These are phyloP conservation scores for Ciconia maguari DNA, from an alignment of 2,113 vertebrate genomes.

Conservation along the genomic window DNA sequence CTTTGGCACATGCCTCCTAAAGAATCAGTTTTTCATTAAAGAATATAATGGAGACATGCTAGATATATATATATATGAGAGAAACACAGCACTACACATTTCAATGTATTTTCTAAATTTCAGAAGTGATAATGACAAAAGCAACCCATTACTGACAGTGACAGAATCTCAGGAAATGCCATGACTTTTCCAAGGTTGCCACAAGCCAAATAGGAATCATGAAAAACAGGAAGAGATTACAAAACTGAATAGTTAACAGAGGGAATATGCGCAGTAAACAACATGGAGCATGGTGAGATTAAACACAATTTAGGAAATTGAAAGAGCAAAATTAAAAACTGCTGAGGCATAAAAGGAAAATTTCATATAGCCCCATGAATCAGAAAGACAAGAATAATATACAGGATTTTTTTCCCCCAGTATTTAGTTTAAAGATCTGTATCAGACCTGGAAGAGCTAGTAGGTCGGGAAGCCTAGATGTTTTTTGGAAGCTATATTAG, in stretches of 20 bases:
- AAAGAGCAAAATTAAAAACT: conserved; percentile 72
- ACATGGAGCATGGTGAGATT: conserved; percentile 10
- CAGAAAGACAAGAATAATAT: conserved; percentile 9
- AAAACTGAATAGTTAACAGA: conserved; percentile 28
- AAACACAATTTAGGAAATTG: conserved; percentile 66
- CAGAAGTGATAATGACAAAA: neutral
- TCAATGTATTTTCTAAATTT: neutral
- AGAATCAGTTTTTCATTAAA: neutral
- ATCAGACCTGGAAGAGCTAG: neutral
- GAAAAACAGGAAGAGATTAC: conserved; percentile 6
- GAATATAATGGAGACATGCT: neutral
- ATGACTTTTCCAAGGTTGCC: conserved; percentile 4
- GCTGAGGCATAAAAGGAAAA: conserved; percentile 64
- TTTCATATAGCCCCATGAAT: conserved; percentile 42
- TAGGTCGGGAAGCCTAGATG: neutral
- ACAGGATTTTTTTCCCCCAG: fast-evolving
- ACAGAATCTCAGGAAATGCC: neutral
- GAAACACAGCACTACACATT: neutral
- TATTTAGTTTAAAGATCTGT: neutral
- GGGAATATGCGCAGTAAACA: conserved; percentile 50
- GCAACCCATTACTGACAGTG: neutral
- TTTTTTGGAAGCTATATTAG: neutral
- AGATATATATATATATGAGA: neutral
- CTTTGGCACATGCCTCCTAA: neutral
- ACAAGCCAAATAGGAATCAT: neutral